phyloP scores from a whole-genome alignment of 2,888 invertebrate genomes.

The Pseudococcus viburni region DNA sequence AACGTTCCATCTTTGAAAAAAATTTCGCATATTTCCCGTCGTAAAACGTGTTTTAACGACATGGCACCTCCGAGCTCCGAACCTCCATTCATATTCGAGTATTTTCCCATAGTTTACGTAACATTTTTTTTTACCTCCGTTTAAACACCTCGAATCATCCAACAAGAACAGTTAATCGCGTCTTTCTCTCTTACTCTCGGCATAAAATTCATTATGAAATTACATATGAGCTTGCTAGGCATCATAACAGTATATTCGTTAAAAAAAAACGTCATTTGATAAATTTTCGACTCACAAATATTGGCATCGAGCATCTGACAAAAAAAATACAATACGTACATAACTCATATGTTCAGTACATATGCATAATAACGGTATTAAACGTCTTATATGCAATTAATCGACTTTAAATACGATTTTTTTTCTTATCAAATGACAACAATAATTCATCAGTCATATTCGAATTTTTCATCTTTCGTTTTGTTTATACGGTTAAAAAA shows the following conservation, averaged over 20 bases:
- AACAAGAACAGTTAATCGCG: not conserved
- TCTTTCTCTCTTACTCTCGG: not conserved
- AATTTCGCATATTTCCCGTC: conserved; percentile 26
- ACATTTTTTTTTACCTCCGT: not conserved
- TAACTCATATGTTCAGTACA: no score
- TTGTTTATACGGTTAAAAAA: not conserved
- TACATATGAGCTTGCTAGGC: not conserved
- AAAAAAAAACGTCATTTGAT: not conserved
- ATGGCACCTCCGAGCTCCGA: not conserved
- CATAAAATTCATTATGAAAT: conserved; percentile 8
- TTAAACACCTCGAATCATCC: no score
- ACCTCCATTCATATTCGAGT: not conserved
- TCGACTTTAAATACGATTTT: not conserved
- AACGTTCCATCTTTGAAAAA: not conserved
- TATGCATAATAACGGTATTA: conserved; percentile 11
- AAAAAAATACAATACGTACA: not conserved
- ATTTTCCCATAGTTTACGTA: conserved; percentile 45
- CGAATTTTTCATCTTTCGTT: not conserved
- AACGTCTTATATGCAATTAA: not conserved
- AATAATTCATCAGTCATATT: conserved; percentile 7
- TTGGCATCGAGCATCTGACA: not conserved
- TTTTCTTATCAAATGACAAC: not conserved
- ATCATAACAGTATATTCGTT: not conserved
- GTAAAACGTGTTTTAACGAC: conserved; percentile 8
- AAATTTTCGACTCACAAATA: not conserved